Percentiles rank a stretch among this genome's conserved stretches.
These are phyloP conservation scores for Carcina quercana DNA, from an alignment of 2,888 invertebrate genomes.

Conservation along the genomic window DNA sequence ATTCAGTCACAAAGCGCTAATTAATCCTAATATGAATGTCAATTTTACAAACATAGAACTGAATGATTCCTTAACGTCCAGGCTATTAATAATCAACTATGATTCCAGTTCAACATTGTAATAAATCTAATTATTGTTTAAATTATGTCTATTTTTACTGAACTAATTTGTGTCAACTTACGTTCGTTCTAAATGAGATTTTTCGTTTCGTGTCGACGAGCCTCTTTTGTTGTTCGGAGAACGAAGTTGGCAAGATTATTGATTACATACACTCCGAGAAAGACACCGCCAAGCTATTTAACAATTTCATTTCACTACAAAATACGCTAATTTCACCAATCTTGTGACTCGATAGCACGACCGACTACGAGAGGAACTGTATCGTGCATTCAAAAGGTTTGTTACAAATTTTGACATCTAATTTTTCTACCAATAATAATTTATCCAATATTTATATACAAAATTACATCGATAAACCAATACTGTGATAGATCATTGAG, in stretches of 20 bases:
- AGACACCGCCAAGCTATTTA: constrained; percentile 36
- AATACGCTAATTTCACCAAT: constrained; percentile 40
- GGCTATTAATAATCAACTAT: constrained; percentile 37
- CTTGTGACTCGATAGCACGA: constrained; percentile 62
- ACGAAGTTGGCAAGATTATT: constrained; percentile 46
- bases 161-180: constrained; percentile 48
- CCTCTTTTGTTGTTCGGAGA: constrained; percentile 40
- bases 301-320: constrained; percentile 28
- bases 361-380: constrained; percentile 69
- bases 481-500: constrained; percentile 25
- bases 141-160: constrained; percentile 49
- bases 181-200: constrained; percentile 43
- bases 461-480: constrained; percentile 40
- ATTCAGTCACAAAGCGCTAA: constrained; percentile 72
- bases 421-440: constrained; percentile 29
- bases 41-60: constrained; percentile 41
- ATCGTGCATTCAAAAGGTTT: constrained; percentile 65
- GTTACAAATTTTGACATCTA: constrained; percentile 60
- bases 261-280: constrained; percentile 38
- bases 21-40: constrained; percentile 45
- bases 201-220: constrained; percentile 35
- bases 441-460: constrained; percentile 44
- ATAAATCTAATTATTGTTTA: constrained; percentile 49
- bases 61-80: constrained; percentile 24
- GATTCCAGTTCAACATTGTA: constrained; percentile 43